Percentiles rank a stretch among this genome's conserved stretches.
Evolutionary conservation across 2,797 vertebrate genomes (phyloP).

Genomic region (Ceryle rudis): DNA sequence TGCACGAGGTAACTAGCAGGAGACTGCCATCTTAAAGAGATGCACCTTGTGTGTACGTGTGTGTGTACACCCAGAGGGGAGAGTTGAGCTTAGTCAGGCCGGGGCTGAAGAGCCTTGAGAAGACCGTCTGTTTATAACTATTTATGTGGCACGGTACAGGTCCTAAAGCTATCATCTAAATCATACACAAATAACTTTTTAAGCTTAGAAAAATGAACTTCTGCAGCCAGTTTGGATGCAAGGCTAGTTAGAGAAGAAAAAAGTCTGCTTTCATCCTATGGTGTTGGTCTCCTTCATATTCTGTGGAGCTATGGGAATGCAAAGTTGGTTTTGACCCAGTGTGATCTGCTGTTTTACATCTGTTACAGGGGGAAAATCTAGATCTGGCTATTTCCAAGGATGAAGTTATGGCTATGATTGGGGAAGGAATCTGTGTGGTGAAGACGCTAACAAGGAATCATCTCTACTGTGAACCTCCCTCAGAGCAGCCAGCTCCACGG

Average conservation of each 20-base stretch:
- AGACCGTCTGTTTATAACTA: neutral
- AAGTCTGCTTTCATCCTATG: neutral
- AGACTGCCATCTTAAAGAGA: neutral
- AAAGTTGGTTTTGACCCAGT: neutral
- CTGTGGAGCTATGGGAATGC: neutral
- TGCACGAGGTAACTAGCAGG: neutral
- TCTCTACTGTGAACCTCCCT: slow-evolving; percentile 93
- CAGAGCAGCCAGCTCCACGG: slow-evolving; percentile 85
- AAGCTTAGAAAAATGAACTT: neutral
- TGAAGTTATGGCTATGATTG: slow-evolving; percentile 94
- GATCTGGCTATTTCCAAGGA: slow-evolving; percentile 95
- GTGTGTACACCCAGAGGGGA: neutral
- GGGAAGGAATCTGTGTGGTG: slow-evolving; percentile 90
- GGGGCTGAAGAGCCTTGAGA: slow-evolving; percentile 9
- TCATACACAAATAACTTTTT: neutral
- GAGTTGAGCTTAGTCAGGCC: neutral
- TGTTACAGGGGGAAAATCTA: slow-evolving; percentile 91
- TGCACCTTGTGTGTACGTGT: neutral
- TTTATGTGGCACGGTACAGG: neutral
- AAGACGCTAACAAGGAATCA: slow-evolving; percentile 95
- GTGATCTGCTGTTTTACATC: neutral
- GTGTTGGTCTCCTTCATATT: neutral
- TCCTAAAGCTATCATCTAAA: neutral
- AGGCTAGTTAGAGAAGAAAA: neutral
- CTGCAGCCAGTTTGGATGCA: neutral